Evolutionary conservation across 2,113 vertebrate species (phyloP).

Genomic region (Rhinolophus sinicus): DNA sequence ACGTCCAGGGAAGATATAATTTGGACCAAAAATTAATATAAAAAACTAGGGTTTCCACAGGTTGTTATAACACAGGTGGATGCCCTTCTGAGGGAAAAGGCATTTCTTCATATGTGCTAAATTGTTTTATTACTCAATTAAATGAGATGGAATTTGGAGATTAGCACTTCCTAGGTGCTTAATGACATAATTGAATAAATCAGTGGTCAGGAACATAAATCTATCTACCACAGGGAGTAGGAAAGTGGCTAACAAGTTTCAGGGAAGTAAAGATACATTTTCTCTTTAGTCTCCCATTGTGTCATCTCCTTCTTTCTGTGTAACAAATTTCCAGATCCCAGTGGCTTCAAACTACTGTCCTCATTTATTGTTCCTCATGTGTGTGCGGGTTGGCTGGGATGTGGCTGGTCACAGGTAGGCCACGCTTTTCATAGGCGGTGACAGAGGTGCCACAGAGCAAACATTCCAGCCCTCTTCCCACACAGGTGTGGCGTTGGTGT

Average conservation of each 20-base stretch:
- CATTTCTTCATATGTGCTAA: neutral
- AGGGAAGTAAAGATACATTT: neutral
- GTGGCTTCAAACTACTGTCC: neutral
- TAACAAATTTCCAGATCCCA: neutral
- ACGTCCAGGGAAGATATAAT: neutral
- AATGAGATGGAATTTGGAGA: constrained; percentile 64
- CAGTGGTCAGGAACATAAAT: neutral
- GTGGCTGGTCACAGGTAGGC: too few relatives aligned
- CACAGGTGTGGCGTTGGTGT: too few relatives aligned
- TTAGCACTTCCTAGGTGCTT: neutral
- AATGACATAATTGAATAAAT: neutral
- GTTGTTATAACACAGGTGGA: neutral
- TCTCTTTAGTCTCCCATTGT: neutral
- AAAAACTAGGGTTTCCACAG: neutral
- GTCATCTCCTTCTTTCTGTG: neutral
- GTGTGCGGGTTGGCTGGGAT: neutral
- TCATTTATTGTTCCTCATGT: neutral
- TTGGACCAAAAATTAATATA: neutral
- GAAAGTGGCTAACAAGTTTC: neutral
- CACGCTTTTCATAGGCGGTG: too few relatives aligned
- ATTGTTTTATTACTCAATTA: neutral
- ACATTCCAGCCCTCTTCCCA: neutral
- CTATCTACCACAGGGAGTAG: neutral
- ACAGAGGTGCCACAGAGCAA: neutral
- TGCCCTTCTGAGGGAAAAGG: constrained; percentile 21